Evolutionary conservation across 2,888 invertebrate species (phyloP).

Genomic region (Lysandra coridon): DNA sequence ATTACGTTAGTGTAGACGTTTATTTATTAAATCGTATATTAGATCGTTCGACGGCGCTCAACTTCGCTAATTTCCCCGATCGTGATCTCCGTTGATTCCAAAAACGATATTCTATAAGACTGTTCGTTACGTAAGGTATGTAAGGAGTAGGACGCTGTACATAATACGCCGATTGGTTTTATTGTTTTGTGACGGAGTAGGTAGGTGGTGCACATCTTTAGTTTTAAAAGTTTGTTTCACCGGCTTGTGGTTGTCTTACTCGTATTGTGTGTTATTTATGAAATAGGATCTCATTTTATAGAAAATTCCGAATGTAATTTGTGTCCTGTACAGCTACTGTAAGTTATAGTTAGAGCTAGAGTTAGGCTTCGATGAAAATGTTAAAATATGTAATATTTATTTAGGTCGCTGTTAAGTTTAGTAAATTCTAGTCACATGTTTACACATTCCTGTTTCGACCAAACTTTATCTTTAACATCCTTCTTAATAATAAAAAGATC

Average conservation of each 20-base stretch:
- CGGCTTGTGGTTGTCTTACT: slow-evolving; percentile 23
- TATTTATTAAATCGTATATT: slow-evolving; percentile 64
- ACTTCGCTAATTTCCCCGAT: slow-evolving; percentile 41
- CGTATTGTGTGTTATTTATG: slow-evolving; percentile 36
- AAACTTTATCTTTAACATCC: slow-evolving; percentile 65
- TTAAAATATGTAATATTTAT: slow-evolving; percentile 74
- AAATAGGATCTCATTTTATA: slow-evolving; percentile 70
- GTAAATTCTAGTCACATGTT: slow-evolving; percentile 80
- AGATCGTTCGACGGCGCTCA: slow-evolving; percentile 39
- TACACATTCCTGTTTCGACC: slow-evolving; percentile 80
- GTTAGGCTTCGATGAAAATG: slow-evolving; percentile 57
- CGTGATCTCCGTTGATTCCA: slow-evolving; percentile 67
- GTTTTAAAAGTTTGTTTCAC: slow-evolving; percentile 25
- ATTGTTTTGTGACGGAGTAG: slow-evolving; percentile 10
- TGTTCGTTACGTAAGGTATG: slow-evolving; percentile 43
- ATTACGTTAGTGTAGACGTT: slow-evolving; percentile 58
- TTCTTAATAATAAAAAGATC: not conserved
- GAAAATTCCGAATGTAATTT: slow-evolving; percentile 54
- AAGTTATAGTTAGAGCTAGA: slow-evolving; percentile 48
- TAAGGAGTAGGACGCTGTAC: slow-evolving; percentile 21
- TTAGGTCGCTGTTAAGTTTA: slow-evolving; percentile 78
- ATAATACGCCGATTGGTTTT: slow-evolving; percentile 3
- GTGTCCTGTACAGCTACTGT: slow-evolving; percentile 43
- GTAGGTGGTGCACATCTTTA: slow-evolving; percentile 11
- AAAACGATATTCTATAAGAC: slow-evolving; percentile 58